Evolutionary conservation across 1,140 invertebrate genomes (phyloP).

Genomic region (Camponotus vicinus): DNA sequence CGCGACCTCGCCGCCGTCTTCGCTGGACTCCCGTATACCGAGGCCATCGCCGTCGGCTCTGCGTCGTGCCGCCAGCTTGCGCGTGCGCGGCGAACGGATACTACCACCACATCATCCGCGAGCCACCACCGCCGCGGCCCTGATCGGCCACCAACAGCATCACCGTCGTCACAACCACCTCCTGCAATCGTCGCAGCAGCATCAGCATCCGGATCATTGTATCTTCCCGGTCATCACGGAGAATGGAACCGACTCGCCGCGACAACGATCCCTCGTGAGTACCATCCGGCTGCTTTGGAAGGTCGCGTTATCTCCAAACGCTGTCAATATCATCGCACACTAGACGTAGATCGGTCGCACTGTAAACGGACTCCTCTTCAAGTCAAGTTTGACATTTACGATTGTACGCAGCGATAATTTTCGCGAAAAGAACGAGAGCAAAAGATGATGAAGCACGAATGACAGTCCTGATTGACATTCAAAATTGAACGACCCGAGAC

Average conservation of each 20-base stretch:
- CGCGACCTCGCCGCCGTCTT: slow-evolving; percentile 53
- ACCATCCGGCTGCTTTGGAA: too few species aligned
- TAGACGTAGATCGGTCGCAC: too few species aligned
- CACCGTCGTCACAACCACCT: slow-evolving; percentile 71
- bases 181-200: slow-evolving; percentile 70
- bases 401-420: background rate
- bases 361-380: too few species aligned
- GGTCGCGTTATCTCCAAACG: too few species aligned
- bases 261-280: slow-evolving; percentile 80
- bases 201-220: slow-evolving; percentile 73
- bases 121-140: slow-evolving; percentile 73
- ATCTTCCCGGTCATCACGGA: slow-evolving; percentile 82
- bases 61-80: slow-evolving; percentile 84
- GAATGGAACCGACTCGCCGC: slow-evolving; percentile 82
- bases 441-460: background rate
- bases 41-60: slow-evolving; percentile 83
- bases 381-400: too few species aligned
- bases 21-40: slow-evolving; percentile 81
- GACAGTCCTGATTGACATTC: background rate
- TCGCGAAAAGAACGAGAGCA: too few species aligned
- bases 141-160: slow-evolving; percentile 79
- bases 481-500: background rate
- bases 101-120: slow-evolving; percentile 64
- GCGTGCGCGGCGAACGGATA: slow-evolving; percentile 81
- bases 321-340: too few species aligned